These are phyloP conservation scores for Ladona fulva DNA, from an alignment of 1,140 invertebrate genomes.

Conservation along the genomic window DNA sequence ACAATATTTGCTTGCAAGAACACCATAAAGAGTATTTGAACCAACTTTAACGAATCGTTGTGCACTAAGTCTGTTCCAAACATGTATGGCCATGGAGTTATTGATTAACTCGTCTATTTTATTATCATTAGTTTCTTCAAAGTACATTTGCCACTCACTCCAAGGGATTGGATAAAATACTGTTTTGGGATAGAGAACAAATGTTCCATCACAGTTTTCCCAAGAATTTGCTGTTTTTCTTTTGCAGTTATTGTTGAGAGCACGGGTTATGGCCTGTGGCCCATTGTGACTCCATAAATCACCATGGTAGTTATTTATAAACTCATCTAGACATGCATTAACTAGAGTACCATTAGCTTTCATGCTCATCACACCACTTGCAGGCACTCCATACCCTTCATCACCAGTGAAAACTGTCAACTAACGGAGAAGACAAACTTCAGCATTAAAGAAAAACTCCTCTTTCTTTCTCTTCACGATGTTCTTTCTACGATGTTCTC, in stretches of 20 bases:
- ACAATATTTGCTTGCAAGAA: slow-evolving; percentile 48
- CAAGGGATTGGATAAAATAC: slow-evolving; percentile 58
- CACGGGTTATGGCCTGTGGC: slow-evolving; percentile 59
- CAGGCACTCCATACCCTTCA: slow-evolving; percentile 48
- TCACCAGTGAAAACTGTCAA: slow-evolving; percentile 58
- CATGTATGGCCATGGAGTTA: slow-evolving; percentile 50
- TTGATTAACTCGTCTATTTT: slow-evolving; percentile 40
- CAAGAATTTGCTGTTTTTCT: slow-evolving; percentile 33
- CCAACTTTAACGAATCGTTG: slow-evolving; percentile 36
- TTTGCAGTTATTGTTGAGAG: slow-evolving; percentile 50
- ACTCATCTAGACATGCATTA: slow-evolving; percentile 46
- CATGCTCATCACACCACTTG: slow-evolving; percentile 56
- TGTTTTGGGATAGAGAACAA: slow-evolving; percentile 50
- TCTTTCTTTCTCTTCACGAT: too few relatives aligned
- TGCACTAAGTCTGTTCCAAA: slow-evolving; percentile 58
- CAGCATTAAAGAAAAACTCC: too few relatives aligned
- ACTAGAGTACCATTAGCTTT: slow-evolving; percentile 40
- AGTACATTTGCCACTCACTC: slow-evolving; percentile 50
- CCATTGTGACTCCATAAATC: too few relatives aligned
- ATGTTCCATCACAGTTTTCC: slow-evolving; percentile 25
- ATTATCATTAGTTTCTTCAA: slow-evolving; percentile 36
- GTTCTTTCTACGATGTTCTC: too few relatives aligned
- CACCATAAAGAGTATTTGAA: slow-evolving; percentile 43
- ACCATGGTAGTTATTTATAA: too few relatives aligned
- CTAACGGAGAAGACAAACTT: too few relatives aligned